A percentile compares a stretch with the other conserved stretches of the same genome.
Conservation (phyloP, 92 coral and sea anemone genomes). For the Phenganax stokvisi region DNA sequence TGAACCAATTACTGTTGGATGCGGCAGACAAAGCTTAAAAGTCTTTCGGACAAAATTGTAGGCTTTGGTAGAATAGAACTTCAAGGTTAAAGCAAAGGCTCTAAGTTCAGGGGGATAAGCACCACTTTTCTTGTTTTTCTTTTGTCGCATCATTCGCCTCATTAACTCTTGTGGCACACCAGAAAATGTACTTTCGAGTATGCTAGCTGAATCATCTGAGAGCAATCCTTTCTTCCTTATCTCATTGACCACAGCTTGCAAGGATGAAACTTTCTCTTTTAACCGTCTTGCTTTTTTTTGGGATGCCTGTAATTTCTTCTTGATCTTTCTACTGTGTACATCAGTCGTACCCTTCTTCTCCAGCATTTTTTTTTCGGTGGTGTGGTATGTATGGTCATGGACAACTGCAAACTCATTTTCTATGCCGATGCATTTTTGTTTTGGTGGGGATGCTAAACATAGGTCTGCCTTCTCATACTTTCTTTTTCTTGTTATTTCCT, state of each 20-base stretch:
- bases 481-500: too few species aligned
- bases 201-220: conserved; percentile 11
- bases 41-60: conserved; percentile 32
- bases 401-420: not conserved
- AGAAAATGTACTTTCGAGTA: conserved; percentile 24
- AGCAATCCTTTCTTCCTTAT: conserved; percentile 3
- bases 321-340: not conserved
- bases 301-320: conserved; percentile 5
- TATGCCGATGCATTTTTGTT: not conserved
- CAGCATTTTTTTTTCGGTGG: not conserved
- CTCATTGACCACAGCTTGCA: conserved; percentile 8
- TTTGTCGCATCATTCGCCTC: conserved; percentile 7
- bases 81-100: conserved; percentile 24
- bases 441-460: not conserved
- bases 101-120: conserved; percentile 22
- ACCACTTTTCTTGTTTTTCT: conserved; percentile 6
- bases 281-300: conserved; percentile 11
- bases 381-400: conserved; percentile 29
- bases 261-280: conserved; percentile 6
- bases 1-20: conserved; percentile 13
- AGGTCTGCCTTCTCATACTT: not conserved
- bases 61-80: conserved; percentile 32
- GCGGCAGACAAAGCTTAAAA: conserved; percentile 26
- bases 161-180: conserved; percentile 33
- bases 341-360: conserved; percentile 3